These are phyloP conservation scores for Meliscaeva auricollis DNA, from an alignment of 2,888 invertebrate species.

Conservation along the genomic window DNA sequence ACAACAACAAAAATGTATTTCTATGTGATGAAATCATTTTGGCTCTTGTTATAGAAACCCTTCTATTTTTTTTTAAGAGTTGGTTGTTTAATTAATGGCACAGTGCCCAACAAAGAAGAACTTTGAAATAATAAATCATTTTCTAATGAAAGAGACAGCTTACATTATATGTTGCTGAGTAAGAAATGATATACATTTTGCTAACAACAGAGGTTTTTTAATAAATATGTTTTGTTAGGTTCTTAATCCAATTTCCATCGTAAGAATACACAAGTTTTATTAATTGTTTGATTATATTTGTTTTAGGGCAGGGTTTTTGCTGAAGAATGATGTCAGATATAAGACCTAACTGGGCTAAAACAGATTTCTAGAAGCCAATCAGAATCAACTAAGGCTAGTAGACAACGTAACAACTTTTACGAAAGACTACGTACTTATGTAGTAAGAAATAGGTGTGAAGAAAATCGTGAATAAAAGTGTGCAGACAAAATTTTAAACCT, in stretches of 20 bases:
- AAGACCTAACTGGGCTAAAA: too few relatives aligned
- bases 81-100: slow-evolving; percentile 16
- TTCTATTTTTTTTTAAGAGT: background rate
- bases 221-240: slow-evolving; percentile 8
- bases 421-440: too few relatives aligned
- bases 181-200: background rate
- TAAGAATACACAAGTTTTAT: background rate
- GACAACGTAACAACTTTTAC: too few relatives aligned
- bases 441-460: too few relatives aligned
- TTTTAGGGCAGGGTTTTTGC: background rate
- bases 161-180: background rate
- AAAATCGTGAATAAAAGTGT: too few relatives aligned
- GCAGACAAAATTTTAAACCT: too few relatives aligned
- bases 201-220: background rate
- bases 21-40: slow-evolving; percentile 1
- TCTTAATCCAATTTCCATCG: background rate
- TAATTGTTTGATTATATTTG: background rate
- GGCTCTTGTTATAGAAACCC: background rate
- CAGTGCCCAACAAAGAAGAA: slow-evolving; percentile 13
- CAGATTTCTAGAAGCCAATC: too few relatives aligned
- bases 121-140: slow-evolving; percentile 24
- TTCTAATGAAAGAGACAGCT: slow-evolving; percentile 18
- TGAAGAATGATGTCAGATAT: slow-evolving; percentile 3
- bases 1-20: background rate
- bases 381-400: too few relatives aligned